A percentile compares a stretch with the other conserved stretches of the same genome.
Conservation (phyloP, 2,888 invertebrate species). For the Hesperia comma region DNA sequence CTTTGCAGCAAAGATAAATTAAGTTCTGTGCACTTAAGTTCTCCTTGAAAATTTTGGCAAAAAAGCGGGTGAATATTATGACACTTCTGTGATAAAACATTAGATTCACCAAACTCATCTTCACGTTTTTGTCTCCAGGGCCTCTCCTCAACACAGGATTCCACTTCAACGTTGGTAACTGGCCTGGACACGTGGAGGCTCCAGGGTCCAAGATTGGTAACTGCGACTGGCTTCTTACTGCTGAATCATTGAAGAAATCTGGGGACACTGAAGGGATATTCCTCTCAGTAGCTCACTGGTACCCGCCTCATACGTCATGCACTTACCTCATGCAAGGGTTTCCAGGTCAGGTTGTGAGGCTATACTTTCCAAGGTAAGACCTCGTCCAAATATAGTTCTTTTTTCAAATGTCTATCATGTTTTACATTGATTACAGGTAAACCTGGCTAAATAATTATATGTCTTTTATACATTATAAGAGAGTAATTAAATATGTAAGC, state of each 20-base stretch:
- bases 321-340: constrained; percentile 95
- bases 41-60: too few relatives aligned
- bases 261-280: constrained; percentile 95
- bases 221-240: constrained; percentile 94
- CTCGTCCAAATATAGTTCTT: too few relatives aligned
- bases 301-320: constrained; percentile 96
- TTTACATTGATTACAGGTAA: too few relatives aligned
- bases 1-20: too few relatives aligned
- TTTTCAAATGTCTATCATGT: too few relatives aligned
- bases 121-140: constrained; percentile 67
- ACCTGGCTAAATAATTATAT: too few relatives aligned
- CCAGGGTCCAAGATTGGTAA: constrained; percentile 93
- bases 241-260: constrained; percentile 89
- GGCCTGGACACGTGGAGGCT: constrained; percentile 96
- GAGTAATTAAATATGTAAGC: too few relatives aligned
- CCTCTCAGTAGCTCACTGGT: constrained; percentile 96
- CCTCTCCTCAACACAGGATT: constrained; percentile 96
- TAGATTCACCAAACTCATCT: background rate
- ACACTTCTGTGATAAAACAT: background rate
- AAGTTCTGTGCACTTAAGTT: too few relatives aligned
- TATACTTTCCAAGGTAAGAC: constrained; percentile 93
- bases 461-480: too few relatives aligned
- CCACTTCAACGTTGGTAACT: constrained; percentile 97
- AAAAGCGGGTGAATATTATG: too few relatives aligned
- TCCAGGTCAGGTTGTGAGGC: constrained; percentile 92